Conservation (phyloP, 1,140 invertebrate genomes). For the Globodera ellingtonae region DNA sequence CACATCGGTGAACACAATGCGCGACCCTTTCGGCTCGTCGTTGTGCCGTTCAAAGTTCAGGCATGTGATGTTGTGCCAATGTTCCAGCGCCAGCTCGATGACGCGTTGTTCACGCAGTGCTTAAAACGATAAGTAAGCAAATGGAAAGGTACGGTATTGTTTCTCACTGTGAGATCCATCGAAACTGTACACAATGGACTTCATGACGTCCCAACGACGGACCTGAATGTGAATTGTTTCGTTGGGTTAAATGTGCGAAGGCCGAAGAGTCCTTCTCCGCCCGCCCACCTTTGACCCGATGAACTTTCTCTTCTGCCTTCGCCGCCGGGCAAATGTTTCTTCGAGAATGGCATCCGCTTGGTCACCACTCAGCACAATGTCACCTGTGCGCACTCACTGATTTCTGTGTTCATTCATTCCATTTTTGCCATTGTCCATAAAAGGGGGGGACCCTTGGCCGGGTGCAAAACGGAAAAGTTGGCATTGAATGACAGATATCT, state of each 20-base stretch:
- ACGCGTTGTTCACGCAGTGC: conserved; percentile 60
- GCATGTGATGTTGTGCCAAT: conserved; percentile 65
- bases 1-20: conserved; percentile 65
- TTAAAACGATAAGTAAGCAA: conserved; percentile 25
- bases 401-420: not conserved
- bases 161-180: conserved; percentile 66
- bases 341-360: conserved; percentile 61
- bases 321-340: conserved; percentile 31
- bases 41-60: conserved; percentile 61
- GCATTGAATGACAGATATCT: not conserved
- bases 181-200: conserved; percentile 65
- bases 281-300: conserved; percentile 59
- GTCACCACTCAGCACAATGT: conserved; percentile 61
- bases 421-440: not conserved
- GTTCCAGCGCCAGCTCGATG: conserved; percentile 64
- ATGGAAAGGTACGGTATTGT: not conserved
- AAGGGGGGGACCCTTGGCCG: not conserved
- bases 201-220: conserved; percentile 60
- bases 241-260: not conserved
- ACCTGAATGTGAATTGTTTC: not conserved
- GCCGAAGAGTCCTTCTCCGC: not conserved
- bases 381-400: conserved; percentile 52
- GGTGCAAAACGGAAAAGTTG: too few species aligned
- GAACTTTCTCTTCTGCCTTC: conserved; percentile 63
- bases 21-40: conserved; percentile 59